These are phyloP conservation scores for Jacana jacana DNA, from an alignment of 2,113 vertebrate species.

Conservation along the genomic window DNA sequence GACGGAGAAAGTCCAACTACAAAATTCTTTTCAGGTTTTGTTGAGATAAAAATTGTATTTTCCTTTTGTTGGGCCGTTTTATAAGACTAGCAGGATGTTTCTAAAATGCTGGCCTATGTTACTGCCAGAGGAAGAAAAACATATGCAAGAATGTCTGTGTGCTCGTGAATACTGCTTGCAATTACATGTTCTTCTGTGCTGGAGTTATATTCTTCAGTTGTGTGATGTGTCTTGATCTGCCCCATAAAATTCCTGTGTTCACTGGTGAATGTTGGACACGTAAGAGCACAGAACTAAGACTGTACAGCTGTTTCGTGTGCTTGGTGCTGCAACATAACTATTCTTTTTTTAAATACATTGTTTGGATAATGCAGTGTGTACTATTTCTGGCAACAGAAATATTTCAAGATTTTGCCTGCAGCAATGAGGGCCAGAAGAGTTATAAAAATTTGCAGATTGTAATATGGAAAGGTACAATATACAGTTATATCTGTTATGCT, in stretches of 20 bases:
- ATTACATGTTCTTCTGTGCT: neutral
- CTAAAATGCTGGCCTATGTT: neutral
- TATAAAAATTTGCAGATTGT: neutral
- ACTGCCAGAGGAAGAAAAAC: constrained; percentile 1
- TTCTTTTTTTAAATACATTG: neutral
- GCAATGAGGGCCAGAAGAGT: neutral
- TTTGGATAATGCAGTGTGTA: neutral
- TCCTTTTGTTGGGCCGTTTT: neutral
- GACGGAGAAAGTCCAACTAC: neutral
- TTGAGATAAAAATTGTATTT: constrained; percentile 18
- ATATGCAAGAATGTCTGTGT: neutral
- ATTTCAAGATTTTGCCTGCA: neutral
- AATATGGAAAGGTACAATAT: neutral
- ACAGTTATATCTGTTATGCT: neutral
- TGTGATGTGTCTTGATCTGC: neutral
- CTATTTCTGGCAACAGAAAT: neutral
- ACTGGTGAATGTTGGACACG: neutral
- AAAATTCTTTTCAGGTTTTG: neutral
- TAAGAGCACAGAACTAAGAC: neutral
- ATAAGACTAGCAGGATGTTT: constrained; percentile 8
- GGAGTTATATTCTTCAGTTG: neutral
- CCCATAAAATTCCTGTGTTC: neutral
- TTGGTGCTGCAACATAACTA: neutral
- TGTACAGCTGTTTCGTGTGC: neutral
- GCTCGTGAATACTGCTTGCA: neutral